A percentile compares a stretch with the other conserved stretches of the same genome.
Evolutionary conservation across 2,797 vertebrate species (phyloP).

Genomic region (Xiphorhynchus erythropygius): DNA sequence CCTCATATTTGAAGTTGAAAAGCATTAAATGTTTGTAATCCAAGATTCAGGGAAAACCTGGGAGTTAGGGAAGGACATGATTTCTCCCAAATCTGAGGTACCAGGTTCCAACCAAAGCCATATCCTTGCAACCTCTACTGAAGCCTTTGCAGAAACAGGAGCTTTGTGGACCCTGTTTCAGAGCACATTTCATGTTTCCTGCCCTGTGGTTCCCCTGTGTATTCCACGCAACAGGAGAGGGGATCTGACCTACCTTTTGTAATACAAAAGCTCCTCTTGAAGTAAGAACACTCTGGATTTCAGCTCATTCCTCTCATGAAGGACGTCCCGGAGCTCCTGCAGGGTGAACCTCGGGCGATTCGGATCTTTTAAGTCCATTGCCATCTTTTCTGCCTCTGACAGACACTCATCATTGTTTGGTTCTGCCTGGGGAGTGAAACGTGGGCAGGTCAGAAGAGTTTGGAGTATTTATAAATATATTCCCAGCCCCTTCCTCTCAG

Average conservation of each 20-base stretch:
- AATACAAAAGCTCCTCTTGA: constrained; percentile 96
- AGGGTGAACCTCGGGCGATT: constrained; percentile 94
- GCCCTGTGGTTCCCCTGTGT: background rate
- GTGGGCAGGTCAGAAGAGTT: background rate
- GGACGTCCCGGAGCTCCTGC: constrained; percentile 95
- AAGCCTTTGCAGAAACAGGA: background rate
- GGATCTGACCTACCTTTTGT: constrained; percentile 84
- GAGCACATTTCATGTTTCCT: background rate
- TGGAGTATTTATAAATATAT: background rate
- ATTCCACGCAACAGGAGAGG: background rate
- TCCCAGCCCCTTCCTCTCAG: background rate
- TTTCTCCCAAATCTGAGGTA: background rate
- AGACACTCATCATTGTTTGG: constrained; percentile 81
- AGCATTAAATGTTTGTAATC: background rate
- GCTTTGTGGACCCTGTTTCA: background rate
- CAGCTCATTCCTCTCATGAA: constrained; percentile 96
- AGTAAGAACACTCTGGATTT: constrained; percentile 96
- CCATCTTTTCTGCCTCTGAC: constrained; percentile 71
- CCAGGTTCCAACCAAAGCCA: background rate
- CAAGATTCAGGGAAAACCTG: background rate
- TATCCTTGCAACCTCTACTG: background rate
- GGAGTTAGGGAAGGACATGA: background rate
- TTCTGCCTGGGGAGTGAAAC: constrained; percentile 74
- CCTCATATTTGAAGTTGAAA: background rate
- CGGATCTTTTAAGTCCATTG: constrained; percentile 88